Conservation (phyloP, 1,140 invertebrate species). For the Nasonia giraulti region DNA sequence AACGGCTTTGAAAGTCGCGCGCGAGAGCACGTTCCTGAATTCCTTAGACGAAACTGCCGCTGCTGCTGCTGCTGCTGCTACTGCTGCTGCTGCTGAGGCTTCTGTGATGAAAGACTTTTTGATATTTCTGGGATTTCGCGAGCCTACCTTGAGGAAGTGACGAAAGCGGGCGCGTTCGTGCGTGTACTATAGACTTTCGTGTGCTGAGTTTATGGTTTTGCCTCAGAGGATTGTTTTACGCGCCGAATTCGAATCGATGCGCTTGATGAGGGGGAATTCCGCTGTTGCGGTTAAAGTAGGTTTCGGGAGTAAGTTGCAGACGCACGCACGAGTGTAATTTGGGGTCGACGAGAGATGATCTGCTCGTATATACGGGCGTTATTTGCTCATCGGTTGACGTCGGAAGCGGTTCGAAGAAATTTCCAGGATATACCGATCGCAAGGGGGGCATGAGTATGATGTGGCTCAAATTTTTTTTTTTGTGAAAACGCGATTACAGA, state of each 20-base stretch:
- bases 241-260: no score
- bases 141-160: slow-evolving; percentile 15
- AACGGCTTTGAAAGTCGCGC: slow-evolving; percentile 5
- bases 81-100: neutral
- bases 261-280: no score
- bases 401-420: neutral
- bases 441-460: no score
- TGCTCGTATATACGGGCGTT: no score
- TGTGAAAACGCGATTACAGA: no score
- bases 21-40: neutral
- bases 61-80: neutral
- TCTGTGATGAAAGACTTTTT: neutral
- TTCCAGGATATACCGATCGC: no score
- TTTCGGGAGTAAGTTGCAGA: neutral
- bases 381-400: neutral
- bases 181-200: neutral
- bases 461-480: no score
- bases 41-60: neutral
- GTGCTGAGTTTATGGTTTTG: no score
- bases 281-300: neutral
- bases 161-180: neutral
- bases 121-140: neutral
- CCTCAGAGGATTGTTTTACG: no score
- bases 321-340: neutral
- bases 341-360: neutral